These are phyloP conservation scores for Macropis europaea DNA, from an alignment of 2,888 invertebrate genomes.

Conservation along the genomic window DNA sequence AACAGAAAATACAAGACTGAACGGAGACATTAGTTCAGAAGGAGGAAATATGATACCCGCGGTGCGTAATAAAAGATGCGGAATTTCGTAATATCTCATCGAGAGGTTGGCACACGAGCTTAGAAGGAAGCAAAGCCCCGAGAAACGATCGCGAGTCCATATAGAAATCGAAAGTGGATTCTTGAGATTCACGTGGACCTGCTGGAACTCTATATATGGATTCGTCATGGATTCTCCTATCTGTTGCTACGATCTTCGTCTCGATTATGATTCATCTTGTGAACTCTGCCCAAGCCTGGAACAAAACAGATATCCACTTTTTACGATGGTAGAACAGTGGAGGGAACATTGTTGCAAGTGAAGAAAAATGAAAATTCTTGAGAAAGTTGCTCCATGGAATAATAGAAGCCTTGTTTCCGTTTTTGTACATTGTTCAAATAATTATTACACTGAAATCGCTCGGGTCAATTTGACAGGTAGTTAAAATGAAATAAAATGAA, in stretches of 20 bases:
- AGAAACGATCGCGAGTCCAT: constrained; percentile 37
- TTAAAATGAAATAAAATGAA: too few relatives aligned
- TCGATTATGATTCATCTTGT: constrained; percentile 60
- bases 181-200: constrained; percentile 67
- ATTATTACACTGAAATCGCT: too few relatives aligned
- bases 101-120: constrained; percentile 18
- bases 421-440: too few relatives aligned
- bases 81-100: constrained; percentile 56
- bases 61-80: constrained; percentile 43
- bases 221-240: constrained; percentile 64
- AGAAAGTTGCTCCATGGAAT: too few relatives aligned
- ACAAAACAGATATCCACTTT: too few relatives aligned
- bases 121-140: constrained; percentile 10
- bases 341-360: too few relatives aligned
- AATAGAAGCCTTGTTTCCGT: too few relatives aligned
- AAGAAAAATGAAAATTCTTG: too few relatives aligned
- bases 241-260: constrained; percentile 58
- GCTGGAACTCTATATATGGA: constrained; percentile 70
- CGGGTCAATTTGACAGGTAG: too few relatives aligned
- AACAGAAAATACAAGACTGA: constrained; percentile 4
- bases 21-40: constrained; percentile 38
- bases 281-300: neutral
- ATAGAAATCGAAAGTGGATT: constrained; percentile 76
- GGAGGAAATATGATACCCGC: constrained; percentile 44
- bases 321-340: too few relatives aligned